Conservation (phyloP, 2,888 invertebrate species). For the Agrypnus murinus region DNA sequence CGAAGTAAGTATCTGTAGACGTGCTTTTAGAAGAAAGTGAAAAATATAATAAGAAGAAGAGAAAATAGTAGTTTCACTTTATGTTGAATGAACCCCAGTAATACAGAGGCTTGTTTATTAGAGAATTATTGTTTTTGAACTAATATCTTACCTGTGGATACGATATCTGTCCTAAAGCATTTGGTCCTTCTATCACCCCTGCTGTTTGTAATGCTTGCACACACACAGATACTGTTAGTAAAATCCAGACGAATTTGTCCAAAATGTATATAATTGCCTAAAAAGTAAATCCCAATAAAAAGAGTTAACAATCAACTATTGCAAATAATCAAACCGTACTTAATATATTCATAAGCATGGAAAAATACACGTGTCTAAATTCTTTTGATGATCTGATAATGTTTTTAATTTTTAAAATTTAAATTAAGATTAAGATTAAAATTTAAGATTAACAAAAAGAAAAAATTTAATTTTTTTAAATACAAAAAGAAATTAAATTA, state of each 20-base stretch:
- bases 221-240: slow-evolving; percentile 66
- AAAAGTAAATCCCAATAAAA: slow-evolving; percentile 42
- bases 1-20: neutral
- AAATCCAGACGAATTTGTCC: slow-evolving; percentile 68
- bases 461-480: too few relatives aligned
- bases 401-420: too few relatives aligned
- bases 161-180: slow-evolving; percentile 62
- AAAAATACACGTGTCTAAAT: too few relatives aligned
- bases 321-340: too few relatives aligned
- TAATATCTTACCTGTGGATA: slow-evolving; percentile 61
- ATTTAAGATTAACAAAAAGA: too few relatives aligned
- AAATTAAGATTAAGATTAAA: too few relatives aligned
- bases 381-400: too few relatives aligned
- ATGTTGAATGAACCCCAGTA: too few relatives aligned
- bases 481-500: too few relatives aligned
- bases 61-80: slow-evolving; percentile 39
- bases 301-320: too few relatives aligned
- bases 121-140: slow-evolving; percentile 1
- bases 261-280: slow-evolving; percentile 66
- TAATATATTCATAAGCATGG: too few relatives aligned
- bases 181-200: slow-evolving; percentile 67
- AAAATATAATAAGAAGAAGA: slow-evolving; percentile 9
- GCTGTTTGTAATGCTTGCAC: slow-evolving; percentile 68
- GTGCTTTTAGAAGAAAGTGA: neutral
- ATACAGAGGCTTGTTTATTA: too few relatives aligned